Evolutionary conservation across 2,888 invertebrate species (phyloP).

Genomic region (Clostera curtula): DNA sequence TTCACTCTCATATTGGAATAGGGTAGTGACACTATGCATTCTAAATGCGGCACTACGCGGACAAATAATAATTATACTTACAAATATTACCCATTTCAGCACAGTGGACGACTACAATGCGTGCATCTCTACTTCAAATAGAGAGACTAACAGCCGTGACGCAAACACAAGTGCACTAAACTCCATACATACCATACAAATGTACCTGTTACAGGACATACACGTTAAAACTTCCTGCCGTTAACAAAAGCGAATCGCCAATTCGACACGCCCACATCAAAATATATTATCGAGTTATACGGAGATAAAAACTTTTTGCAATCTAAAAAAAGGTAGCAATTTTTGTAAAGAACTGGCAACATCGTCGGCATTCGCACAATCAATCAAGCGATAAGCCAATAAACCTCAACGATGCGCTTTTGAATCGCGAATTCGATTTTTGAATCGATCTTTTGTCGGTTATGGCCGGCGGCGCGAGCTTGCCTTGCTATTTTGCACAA

Average conservation of each 20-base stretch:
- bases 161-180: slow-evolving; percentile 66
- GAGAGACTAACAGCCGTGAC: slow-evolving; percentile 53
- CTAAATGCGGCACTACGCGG: background rate
- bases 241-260: slow-evolving; percentile 51
- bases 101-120: slow-evolving; percentile 27
- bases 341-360: slow-evolving; percentile 32
- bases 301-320: slow-evolving; percentile 23
- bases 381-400: slow-evolving; percentile 76
- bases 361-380: slow-evolving; percentile 64
- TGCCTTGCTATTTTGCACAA: slow-evolving; percentile 64
- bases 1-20: too few species aligned
- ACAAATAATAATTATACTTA: slow-evolving; percentile 1
- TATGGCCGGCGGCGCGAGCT: slow-evolving; percentile 64
- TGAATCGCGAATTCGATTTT: slow-evolving; percentile 70
- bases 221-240: slow-evolving; percentile 54
- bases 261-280: slow-evolving; percentile 74
- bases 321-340: slow-evolving; percentile 35
- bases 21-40: background rate
- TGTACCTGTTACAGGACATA: slow-evolving; percentile 52
- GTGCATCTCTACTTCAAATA: slow-evolving; percentile 33
- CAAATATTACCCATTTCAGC: slow-evolving; percentile 20
- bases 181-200: slow-evolving; percentile 33
- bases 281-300: slow-evolving; percentile 59
- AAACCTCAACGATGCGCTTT: slow-evolving; percentile 76
- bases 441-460: slow-evolving; percentile 57